Evolutionary conservation across 1,140 invertebrate genomes (phyloP).

Genomic region (Phortica variegata): DNA sequence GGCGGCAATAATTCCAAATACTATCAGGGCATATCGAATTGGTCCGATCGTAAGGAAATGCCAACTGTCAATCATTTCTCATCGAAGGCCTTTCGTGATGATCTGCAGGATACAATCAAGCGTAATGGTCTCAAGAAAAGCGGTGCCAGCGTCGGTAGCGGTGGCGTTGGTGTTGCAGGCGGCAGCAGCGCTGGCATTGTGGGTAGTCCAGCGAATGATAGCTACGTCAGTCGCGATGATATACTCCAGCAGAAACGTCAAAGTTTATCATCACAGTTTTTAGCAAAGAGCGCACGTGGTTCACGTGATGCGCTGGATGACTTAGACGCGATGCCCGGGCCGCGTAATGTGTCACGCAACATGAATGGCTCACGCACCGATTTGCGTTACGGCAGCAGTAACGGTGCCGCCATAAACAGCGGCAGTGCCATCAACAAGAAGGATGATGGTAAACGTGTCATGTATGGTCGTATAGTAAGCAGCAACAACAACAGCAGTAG

Average conservation of each 20-base stretch:
- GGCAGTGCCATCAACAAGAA: conserved; percentile 11
- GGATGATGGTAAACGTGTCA: no score
- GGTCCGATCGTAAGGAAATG: conserved; percentile 67
- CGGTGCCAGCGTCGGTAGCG: conserved; percentile 1
- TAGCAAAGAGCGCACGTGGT: conserved; percentile 40
- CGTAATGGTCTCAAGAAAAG: conserved; percentile 41
- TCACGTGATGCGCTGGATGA: conserved; percentile 41
- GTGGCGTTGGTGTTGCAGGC: not conserved
- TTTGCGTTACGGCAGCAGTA: conserved; percentile 18
- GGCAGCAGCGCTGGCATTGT: not conserved
- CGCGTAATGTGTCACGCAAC: conserved; percentile 4
- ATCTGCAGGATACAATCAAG: conserved; percentile 51
- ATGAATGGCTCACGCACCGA: conserved; percentile 19
- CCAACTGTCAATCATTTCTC: conserved; percentile 40
- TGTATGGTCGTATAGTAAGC: conserved; percentile 6
- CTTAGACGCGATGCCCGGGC: conserved; percentile 35
- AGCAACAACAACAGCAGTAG: conserved; percentile 11
- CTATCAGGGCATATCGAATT: conserved; percentile 74
- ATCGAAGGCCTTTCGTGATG: conserved; percentile 52
- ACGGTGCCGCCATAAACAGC: conserved; percentile 8
- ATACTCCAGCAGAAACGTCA: conserved; percentile 52
- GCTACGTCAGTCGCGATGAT: conserved; percentile 50
- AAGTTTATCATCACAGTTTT: conserved; percentile 46
- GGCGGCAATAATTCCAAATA: conserved; percentile 56
- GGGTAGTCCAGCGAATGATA: conserved; percentile 21